These are phyloP conservation scores for Agrotis segetum DNA, from an alignment of 2,888 invertebrate species.

Conservation along the genomic window DNA sequence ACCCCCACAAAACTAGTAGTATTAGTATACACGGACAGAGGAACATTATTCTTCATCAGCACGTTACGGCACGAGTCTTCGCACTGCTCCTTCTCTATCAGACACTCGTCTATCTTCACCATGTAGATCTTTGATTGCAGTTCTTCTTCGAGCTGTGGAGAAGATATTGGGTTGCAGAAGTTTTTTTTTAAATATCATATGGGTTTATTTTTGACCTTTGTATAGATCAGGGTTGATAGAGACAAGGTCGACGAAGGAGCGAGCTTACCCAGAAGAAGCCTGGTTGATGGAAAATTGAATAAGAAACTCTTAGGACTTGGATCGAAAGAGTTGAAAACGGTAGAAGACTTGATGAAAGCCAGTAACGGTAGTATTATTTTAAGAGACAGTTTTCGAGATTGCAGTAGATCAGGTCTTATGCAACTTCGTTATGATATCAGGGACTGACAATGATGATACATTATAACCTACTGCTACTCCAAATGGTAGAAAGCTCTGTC, in stretches of 20 bases:
- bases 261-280: no score
- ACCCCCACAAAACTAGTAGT: slow-evolving; percentile 98
- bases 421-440: no score
- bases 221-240: no score
- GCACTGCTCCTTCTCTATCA: slow-evolving; percentile 94
- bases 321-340: neutral
- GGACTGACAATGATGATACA: neutral
- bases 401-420: no score
- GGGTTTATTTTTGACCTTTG: no score
- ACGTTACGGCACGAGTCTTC: slow-evolving; percentile 95
- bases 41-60: slow-evolving; percentile 93
- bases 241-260: no score
- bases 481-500: no score
- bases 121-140: slow-evolving; percentile 94
- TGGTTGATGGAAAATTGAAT: no score
- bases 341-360: neutral
- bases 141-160: slow-evolving; percentile 92
- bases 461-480: no score
- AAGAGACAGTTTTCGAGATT: neutral
- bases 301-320: no score
- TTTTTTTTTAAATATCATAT: neutral
- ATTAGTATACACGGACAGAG: slow-evolving; percentile 97
- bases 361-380: neutral
- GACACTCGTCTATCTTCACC: slow-evolving; percentile 98
- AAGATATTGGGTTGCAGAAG: neutral